Base-by-base conservation (phyloP, 2,113 vertebrate genomes). In the Cariama cristata region DNA sequence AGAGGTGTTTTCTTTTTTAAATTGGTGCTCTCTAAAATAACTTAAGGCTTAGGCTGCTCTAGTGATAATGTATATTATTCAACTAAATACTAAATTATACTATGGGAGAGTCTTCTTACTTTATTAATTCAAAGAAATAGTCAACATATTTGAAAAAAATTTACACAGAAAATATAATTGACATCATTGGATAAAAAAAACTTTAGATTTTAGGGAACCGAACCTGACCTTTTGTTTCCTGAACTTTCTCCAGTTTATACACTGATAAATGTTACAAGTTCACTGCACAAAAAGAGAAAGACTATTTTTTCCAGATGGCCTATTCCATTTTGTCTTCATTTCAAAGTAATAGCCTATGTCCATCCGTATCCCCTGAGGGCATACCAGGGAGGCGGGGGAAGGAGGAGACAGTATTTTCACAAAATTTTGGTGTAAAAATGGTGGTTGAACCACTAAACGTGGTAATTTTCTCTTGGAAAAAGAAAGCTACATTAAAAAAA, bases 381-480 rank as follows among this genome's bases (percentile, higher is more conserved):
- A 64, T 15, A 33, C 2, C 3, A 11, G 4, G 10, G 7, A 23
- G 5, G 4, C 2, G 4, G 4, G 10, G 3, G 6, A n/a, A 58
- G 9, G 2, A 9, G 21, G 45, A 40, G 0, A 19, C 1, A 32
- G 14, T 17, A 47, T 74, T 80, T 74, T 64, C 20, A 50, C 22
- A 45, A 79, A 47, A 72, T 21, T 14, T 42, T 52, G 3, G 7
- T 55, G 12, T 66, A 49, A 83, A 95, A 91, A 52, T 72, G 11
- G 26, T 44, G 76, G 22, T 13, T 49, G 28, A 69, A 53, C 7
- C 9, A 87, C 4, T 42, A 63, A 56, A 71, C 7, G 33, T 18
- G 1, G 11, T 33, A 19, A 44, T 79, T 82, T 60, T 76, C 10
- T 60, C 4, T 1, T 38, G 5, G 27, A 32, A 77, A 62, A 76